A percentile compares a stretch with the other conserved stretches of the same genome.
Conservation (phyloP, 64 coral and sea anemone species). For the Montipora efflorescens region DNA sequence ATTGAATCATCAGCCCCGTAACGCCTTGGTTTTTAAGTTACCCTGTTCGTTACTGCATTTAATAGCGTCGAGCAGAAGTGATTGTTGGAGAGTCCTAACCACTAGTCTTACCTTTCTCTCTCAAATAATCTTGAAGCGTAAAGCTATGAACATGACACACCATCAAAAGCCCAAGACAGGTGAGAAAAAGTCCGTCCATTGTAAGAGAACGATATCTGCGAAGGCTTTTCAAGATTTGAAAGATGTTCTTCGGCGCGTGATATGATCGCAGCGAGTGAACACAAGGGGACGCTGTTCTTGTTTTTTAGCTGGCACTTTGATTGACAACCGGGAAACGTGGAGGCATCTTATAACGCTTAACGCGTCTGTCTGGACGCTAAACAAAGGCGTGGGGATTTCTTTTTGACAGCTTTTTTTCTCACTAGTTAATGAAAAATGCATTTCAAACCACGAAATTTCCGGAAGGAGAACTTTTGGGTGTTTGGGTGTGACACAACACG, state of each 20-base stretch:
- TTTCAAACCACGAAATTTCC: background rate
- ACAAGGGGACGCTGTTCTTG: background rate
- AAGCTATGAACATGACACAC: background rate
- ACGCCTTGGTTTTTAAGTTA: too few species aligned
- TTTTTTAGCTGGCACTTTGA: background rate
- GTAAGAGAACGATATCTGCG: background rate
- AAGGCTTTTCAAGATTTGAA: background rate
- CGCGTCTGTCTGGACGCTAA: too few species aligned
- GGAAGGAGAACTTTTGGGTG: background rate
- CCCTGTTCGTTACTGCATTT: too few species aligned
- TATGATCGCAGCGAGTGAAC: background rate
- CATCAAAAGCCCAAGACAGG: background rate
- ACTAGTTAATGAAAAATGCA: background rate
- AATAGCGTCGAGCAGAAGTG: too few species aligned
- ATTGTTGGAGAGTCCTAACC: too few species aligned
- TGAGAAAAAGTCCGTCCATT: background rate
- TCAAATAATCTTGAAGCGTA: background rate
- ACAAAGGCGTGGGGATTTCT: too few species aligned
- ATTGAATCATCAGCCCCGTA: too few species aligned
- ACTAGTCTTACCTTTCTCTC: background rate
- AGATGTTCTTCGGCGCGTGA: too few species aligned
- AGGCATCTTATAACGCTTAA: background rate
- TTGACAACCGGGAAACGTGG: conserved; percentile 28
- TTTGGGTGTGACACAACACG: background rate
- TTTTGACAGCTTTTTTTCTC: too few species aligned